Percentiles rank a stretch among this genome's conserved stretches.
phyloP scores from a whole-genome alignment of 2,113 vertebrate species.

The Eudorcas thomsonii region DNA sequence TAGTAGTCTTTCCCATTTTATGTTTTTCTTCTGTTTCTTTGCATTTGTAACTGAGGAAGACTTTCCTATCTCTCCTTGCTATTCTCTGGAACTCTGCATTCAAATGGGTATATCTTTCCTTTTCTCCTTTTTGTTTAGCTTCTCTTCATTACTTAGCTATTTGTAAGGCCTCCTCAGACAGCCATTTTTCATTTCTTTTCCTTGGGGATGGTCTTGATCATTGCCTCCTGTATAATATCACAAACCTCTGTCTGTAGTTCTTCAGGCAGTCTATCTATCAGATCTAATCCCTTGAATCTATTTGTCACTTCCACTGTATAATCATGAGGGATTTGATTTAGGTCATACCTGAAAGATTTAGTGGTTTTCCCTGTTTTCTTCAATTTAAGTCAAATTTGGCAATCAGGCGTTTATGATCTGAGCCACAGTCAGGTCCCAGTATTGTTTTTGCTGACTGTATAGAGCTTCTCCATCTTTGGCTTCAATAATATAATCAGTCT shows the following conservation, averaged over 20 bases:
- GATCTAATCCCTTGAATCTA: background rate
- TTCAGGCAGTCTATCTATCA: background rate
- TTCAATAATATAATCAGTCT: background rate
- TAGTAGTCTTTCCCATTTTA: background rate
- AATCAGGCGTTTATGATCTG: background rate
- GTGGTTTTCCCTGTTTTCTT: background rate
- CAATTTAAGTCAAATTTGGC: background rate
- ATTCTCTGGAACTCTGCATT: background rate
- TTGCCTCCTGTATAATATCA: background rate
- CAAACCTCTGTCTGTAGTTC: background rate
- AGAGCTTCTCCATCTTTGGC: background rate
- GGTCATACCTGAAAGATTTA: background rate
- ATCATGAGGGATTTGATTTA: background rate
- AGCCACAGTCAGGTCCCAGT: background rate
- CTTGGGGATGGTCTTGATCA: background rate
- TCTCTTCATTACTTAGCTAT: background rate
- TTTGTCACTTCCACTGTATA: background rate
- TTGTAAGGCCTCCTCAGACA: background rate
- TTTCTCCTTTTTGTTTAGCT: background rate
- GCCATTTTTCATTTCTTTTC: background rate
- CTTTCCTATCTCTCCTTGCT: background rate
- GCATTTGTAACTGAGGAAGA: background rate
- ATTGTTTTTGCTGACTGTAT: background rate
- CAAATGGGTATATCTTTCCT: background rate
- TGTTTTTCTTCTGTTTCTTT: background rate